Evolutionary conservation across 1,140 invertebrate species (phyloP).

Genomic region (Limonius californicus): DNA sequence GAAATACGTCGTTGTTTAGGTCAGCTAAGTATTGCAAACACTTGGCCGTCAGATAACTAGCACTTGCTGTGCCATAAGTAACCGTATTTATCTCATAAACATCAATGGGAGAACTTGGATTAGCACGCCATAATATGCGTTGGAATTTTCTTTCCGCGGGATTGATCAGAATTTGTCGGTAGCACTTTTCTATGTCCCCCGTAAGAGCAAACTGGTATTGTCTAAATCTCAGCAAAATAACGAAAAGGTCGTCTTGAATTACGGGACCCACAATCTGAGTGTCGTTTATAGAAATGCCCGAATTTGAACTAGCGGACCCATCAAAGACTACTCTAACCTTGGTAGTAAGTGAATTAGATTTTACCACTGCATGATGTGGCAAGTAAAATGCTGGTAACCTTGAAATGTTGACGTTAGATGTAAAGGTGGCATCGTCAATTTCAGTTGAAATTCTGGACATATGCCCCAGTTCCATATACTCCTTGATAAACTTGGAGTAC

Average conservation of each 20-base stretch:
- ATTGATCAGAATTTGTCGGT: slow-evolving; percentile 38
- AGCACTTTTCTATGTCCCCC: slow-evolving; percentile 47
- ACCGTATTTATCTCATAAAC: slow-evolving; percentile 34
- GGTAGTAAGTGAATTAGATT: slow-evolving; percentile 34
- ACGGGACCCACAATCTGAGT: slow-evolving; percentile 32
- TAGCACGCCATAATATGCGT: slow-evolving; percentile 40
- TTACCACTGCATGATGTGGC: too few species aligned
- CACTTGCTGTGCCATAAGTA: slow-evolving; percentile 30
- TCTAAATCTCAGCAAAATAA: slow-evolving; percentile 47
- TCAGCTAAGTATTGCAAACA: slow-evolving; percentile 25
- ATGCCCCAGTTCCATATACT: slow-evolving; percentile 37
- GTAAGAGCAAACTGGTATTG: slow-evolving; percentile 41
- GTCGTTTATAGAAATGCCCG: slow-evolving; percentile 32
- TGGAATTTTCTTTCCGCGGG: slow-evolving; percentile 35
- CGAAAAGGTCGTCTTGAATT: slow-evolving; percentile 35
- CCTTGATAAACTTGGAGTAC: slow-evolving; percentile 39
- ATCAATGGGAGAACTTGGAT: slow-evolving; percentile 29
- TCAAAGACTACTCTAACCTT: slow-evolving; percentile 44
- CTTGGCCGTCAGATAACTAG: slow-evolving; percentile 30
- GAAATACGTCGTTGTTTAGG: neutral
- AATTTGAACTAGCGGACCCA: slow-evolving; percentile 29
- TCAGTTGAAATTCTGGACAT: slow-evolving; percentile 19
- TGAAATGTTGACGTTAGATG: slow-evolving; percentile 13
- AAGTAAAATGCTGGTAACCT: slow-evolving; percentile 35
- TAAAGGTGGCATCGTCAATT: too few species aligned